These are phyloP conservation scores for Eudemis profundana DNA, from an alignment of 2,888 invertebrate genomes.

Conservation along the genomic window DNA sequence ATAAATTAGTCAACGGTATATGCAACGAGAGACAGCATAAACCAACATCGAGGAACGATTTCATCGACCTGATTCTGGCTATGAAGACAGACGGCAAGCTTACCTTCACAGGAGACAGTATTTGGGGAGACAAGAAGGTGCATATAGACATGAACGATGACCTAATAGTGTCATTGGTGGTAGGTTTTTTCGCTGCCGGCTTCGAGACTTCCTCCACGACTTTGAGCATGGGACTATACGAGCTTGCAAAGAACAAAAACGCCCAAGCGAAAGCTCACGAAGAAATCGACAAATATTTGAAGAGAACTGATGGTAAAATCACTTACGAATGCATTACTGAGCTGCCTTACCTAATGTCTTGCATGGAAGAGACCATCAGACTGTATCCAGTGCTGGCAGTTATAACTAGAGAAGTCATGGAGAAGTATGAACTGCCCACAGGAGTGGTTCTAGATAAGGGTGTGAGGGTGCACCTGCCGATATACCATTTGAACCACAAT, in stretches of 20 bases:
- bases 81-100: constrained; percentile 41
- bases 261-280: constrained; percentile 37
- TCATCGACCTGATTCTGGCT: constrained; percentile 43
- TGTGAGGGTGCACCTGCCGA: constrained; percentile 45
- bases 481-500: constrained; percentile 45
- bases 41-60: constrained; percentile 42
- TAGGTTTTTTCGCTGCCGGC: constrained; percentile 62
- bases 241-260: constrained; percentile 44
- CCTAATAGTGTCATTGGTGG: constrained; percentile 73
- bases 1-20: constrained; percentile 32
- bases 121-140: constrained; percentile 35
- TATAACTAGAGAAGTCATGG: constrained; percentile 38
- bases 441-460: constrained; percentile 43
- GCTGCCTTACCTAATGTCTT: constrained; percentile 42
- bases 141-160: constrained; percentile 55
- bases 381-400: constrained; percentile 43
- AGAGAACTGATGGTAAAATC: constrained; percentile 31
- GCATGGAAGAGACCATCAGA: constrained; percentile 45
- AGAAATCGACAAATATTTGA: constrained; percentile 44
- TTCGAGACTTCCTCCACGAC: constrained; percentile 46
- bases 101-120: constrained; percentile 17
- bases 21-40: constrained; percentile 38
- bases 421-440: constrained; percentile 43
- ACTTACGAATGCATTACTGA: constrained; percentile 44
- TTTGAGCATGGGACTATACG: constrained; percentile 41